Percentiles rank a stretch among this genome's conserved stretches.
These are phyloP conservation scores for Brachionus koreanus DNA, from an alignment of 1,140 invertebrate species.

Conservation along the genomic window DNA sequence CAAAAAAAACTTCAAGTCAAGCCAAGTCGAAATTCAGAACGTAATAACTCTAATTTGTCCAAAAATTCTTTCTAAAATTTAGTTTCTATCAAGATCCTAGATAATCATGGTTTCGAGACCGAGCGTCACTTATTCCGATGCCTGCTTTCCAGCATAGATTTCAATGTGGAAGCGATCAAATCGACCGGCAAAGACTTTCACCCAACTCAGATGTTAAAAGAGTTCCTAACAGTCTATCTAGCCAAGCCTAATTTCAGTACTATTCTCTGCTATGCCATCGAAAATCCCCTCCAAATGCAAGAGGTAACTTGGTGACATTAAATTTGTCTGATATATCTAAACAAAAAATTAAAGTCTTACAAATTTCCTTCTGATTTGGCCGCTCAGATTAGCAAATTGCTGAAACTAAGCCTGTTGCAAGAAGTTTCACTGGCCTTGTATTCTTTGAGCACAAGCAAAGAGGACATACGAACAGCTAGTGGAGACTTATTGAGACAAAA, in stretches of 20 bases:
- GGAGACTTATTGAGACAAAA: constrained; percentile 73
- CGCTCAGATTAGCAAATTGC: constrained; percentile 71
- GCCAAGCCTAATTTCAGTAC: constrained; percentile 71
- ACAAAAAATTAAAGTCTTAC: constrained; percentile 64
- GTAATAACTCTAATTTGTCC: constrained; percentile 60
- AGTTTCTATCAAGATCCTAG: constrained; percentile 65
- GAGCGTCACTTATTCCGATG: constrained; percentile 80
- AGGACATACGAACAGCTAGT: constrained; percentile 69
- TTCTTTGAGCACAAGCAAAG: constrained; percentile 71
- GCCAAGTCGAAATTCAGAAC: constrained; percentile 73
- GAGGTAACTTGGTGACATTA: constrained; percentile 54
- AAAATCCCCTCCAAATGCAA: constrained; percentile 65
- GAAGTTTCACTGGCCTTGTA: constrained; percentile 82
- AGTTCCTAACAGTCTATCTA: constrained; percentile 69
- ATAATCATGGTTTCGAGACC: constrained; percentile 75
- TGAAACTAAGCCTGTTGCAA: constrained; percentile 76
- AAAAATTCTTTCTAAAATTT: constrained; percentile 4
- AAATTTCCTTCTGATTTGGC: constrained; percentile 68
- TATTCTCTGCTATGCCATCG: constrained; percentile 73
- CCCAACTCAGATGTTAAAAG: constrained; percentile 70
- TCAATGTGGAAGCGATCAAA: constrained; percentile 60
- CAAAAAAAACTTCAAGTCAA: constrained; percentile 88
- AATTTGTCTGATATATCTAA: neutral
- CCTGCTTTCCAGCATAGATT: constrained; percentile 71
- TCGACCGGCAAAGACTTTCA: constrained; percentile 60